Conservation (phyloP, 1,140 invertebrate species). For the Odontomachus brunneus region DNA sequence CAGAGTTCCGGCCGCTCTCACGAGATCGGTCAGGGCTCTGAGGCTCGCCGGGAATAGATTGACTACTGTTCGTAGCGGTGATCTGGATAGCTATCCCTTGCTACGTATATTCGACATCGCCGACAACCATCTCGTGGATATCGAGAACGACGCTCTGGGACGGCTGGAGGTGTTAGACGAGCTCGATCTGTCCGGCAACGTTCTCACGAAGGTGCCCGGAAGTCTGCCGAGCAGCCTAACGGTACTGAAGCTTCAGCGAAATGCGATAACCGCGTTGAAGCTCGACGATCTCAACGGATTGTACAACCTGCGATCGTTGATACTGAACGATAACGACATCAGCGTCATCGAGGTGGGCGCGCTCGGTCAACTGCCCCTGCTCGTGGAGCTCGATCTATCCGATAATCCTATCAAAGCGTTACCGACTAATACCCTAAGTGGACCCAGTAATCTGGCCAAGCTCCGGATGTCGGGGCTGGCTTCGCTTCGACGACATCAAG, state of each 20-base stretch:
- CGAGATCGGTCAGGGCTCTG: conserved; percentile 93
- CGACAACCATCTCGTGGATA: conserved; percentile 90
- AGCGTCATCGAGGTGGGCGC: conserved; percentile 88
- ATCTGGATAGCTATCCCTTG: conserved; percentile 95
- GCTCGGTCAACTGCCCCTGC: conserved; percentile 88
- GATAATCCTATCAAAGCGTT: conserved; percentile 90
- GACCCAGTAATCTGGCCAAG: conserved; percentile 88
- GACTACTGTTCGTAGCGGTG: conserved; percentile 91
- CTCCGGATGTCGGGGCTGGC: conserved; percentile 90
- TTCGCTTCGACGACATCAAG: conserved; percentile 85
- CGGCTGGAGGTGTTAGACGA: conserved; percentile 92
- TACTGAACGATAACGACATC: conserved; percentile 89
- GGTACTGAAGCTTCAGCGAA: conserved; percentile 88
- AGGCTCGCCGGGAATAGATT: conserved; percentile 92
- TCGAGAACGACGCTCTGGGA: conserved; percentile 95
- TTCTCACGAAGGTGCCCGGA: conserved; percentile 88
- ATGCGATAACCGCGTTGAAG: conserved; percentile 88
- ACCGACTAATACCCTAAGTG: conserved; percentile 88
- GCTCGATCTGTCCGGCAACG: conserved; percentile 92
- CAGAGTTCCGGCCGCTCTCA: conserved; percentile 93
- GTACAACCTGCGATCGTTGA: conserved; percentile 89
- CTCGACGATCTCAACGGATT: conserved; percentile 90
- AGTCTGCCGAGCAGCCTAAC: conserved; percentile 88
- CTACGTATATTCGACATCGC: conserved; percentile 93
- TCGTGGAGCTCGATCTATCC: conserved; percentile 91